Evolutionary conservation across 2,113 vertebrate genomes (phyloP).

Genomic region (Rhodinocichla rosea): DNA sequence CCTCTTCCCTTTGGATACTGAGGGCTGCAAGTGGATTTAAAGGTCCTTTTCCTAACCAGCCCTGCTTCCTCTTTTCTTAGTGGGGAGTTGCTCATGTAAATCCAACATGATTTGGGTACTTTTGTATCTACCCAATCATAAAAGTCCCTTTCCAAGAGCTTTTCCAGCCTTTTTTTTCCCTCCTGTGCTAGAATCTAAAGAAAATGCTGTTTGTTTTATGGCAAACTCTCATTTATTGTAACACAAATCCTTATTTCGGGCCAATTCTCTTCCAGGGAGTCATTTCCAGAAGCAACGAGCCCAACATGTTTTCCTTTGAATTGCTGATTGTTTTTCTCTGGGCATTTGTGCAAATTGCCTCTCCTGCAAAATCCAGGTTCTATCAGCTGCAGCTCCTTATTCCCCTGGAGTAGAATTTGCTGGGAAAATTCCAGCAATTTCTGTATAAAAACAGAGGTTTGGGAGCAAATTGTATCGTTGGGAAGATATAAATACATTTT

Average conservation of each 20-base stretch:
- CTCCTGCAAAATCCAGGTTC: background rate
- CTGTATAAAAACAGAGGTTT: background rate
- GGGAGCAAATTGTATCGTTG: background rate
- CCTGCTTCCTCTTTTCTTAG: background rate
- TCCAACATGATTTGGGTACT: background rate
- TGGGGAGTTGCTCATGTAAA: background rate
- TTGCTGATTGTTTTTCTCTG: background rate
- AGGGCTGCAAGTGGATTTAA: background rate
- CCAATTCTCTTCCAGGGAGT: background rate
- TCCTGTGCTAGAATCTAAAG: background rate
- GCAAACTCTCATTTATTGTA: background rate
- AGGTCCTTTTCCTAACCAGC: background rate
- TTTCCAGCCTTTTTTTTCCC: background rate
- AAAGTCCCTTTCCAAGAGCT: background rate
- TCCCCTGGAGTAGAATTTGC: background rate
- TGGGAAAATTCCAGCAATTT: background rate
- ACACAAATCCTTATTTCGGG: background rate
- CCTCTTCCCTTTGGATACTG: background rate
- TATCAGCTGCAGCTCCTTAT: background rate
- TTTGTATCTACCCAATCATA: background rate
- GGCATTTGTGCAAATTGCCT: background rate
- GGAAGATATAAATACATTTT: background rate
- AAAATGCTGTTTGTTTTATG: background rate
- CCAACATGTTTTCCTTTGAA: background rate
- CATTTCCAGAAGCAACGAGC: background rate